phyloP scores from a whole-genome alignment of 2,113 vertebrate species.

The Tautogolabrus adspersus region DNA sequence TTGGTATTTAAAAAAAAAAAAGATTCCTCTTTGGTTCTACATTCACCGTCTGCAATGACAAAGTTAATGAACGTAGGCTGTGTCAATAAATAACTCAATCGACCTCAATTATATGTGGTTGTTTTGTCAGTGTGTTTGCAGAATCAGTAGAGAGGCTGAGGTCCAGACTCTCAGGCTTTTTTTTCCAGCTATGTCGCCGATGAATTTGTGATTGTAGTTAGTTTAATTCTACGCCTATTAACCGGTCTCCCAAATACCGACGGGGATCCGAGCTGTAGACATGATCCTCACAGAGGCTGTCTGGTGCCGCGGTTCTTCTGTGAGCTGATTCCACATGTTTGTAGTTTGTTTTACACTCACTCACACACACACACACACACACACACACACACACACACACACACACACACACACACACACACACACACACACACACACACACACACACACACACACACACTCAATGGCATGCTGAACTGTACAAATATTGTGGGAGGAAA shows the following conservation, averaged over 20 bases:
- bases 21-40: constrained; percentile 25
- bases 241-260: constrained; percentile 58
- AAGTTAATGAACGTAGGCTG: constrained; percentile 28
- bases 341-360: constrained; percentile 48
- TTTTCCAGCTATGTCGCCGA: constrained; percentile 14
- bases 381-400: background rate
- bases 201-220: constrained; percentile 69
- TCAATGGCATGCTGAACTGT: constrained; percentile 18
- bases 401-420: background rate
- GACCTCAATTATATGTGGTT: constrained; percentile 40
- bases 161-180: constrained; percentile 54
- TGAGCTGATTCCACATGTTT: constrained; percentile 60
- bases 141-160: constrained; percentile 50
- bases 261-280: constrained; percentile 47
- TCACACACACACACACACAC: constrained; percentile 9
- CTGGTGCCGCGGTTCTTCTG: constrained; percentile 63
- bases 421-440: background rate
- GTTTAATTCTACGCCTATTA: constrained; percentile 73
- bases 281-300: constrained; percentile 53
- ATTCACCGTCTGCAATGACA: constrained; percentile 18
- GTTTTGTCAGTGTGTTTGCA: constrained; percentile 45
- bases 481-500: constrained; percentile 49
- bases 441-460: background rate
- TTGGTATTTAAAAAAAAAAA: no score
- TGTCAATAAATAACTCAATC: constrained; percentile 48